A percentile compares a stretch with the other conserved stretches of the same genome.
These are phyloP conservation scores for Drosophila rhopaloa DNA, from an alignment of 1,140 invertebrate species.

Conservation along the genomic window DNA sequence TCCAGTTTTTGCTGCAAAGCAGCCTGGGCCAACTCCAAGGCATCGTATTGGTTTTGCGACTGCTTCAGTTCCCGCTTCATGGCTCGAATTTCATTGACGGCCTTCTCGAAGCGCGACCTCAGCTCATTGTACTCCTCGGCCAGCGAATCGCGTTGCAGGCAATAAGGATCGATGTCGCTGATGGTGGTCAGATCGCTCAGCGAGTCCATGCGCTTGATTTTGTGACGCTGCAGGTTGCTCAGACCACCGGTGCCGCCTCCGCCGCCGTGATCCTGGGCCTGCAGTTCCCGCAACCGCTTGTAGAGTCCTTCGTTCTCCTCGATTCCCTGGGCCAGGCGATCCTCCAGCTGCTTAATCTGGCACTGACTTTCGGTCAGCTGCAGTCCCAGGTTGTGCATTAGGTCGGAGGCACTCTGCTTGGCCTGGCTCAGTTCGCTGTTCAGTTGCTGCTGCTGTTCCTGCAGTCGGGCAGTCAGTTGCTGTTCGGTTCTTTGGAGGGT, in stretches of 20 bases:
- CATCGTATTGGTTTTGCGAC: constrained; percentile 91
- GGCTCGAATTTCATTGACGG: constrained; percentile 91
- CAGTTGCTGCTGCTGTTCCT: constrained; percentile 85
- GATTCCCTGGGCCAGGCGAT: constrained; percentile 87
- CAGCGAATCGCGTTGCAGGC: constrained; percentile 90
- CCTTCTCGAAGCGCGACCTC: constrained; percentile 91
- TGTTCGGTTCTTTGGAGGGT: constrained; percentile 90
- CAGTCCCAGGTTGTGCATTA: constrained; percentile 68
- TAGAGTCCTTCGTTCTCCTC: constrained; percentile 92
- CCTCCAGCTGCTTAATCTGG: constrained; percentile 83
- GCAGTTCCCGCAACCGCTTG: constrained; percentile 88
- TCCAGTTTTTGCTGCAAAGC: constrained; percentile 90
- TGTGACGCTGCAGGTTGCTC: constrained; percentile 80
- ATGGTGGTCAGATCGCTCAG: constrained; percentile 92
- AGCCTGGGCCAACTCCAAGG: constrained; percentile 90
- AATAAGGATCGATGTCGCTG: constrained; percentile 90
- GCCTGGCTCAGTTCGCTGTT: constrained; percentile 82
- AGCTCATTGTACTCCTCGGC: constrained; percentile 92
- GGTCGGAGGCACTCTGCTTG: constrained; percentile 84
- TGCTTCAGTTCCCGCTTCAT: constrained; percentile 93
- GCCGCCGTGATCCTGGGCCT: constrained; percentile 85
- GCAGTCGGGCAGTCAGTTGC: constrained; percentile 88
- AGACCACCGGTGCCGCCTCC: constrained; percentile 84
- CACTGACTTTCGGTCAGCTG: constrained; percentile 77
- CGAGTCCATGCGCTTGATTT: constrained; percentile 90